Evolutionary conservation across 2,888 invertebrate species (phyloP).

Genomic region (Ophioninae sp.): DNA sequence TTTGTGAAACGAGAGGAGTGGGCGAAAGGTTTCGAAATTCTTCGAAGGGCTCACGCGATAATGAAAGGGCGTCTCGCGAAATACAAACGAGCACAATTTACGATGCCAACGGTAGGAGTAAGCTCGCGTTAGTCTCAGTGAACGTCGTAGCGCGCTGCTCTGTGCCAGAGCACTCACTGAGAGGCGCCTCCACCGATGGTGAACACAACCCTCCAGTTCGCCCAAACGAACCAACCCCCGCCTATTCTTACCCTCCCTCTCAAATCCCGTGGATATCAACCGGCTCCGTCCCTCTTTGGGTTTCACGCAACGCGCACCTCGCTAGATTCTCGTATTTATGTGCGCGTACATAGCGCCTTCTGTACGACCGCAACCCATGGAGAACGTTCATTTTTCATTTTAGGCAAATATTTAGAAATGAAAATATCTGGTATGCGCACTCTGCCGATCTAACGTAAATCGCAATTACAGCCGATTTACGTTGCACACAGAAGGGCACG

Average conservation of each 20-base stretch:
- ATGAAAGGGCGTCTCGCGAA: neutral
- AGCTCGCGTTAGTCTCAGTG: constrained; percentile 22
- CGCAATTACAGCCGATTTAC: no score
- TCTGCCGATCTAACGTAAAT: no score
- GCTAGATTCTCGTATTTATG: constrained; percentile 20
- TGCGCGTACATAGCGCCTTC: neutral
- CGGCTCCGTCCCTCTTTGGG: constrained; percentile 45
- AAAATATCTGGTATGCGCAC: no score
- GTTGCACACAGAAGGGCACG: no score
- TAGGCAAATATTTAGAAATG: no score
- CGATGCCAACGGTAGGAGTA: neutral
- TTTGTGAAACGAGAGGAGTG: neutral
- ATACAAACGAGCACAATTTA: constrained; percentile 14
- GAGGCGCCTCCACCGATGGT: constrained; percentile 71
- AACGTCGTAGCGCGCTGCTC: constrained; percentile 72
- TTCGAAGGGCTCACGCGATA: neutral
- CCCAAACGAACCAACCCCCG: constrained; percentile 65
- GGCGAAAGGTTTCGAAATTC: neutral
- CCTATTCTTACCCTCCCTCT: constrained; percentile 50
- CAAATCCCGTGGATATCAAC: constrained; percentile 59
- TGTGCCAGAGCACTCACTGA: constrained; percentile 79
- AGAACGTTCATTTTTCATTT: neutral
- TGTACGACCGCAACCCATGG: neutral
- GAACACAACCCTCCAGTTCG: constrained; percentile 72
- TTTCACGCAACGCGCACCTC: constrained; percentile 48